phyloP scores from a whole-genome alignment of 1,140 invertebrate species.

The Zeugodacus cucurbitae region DNA sequence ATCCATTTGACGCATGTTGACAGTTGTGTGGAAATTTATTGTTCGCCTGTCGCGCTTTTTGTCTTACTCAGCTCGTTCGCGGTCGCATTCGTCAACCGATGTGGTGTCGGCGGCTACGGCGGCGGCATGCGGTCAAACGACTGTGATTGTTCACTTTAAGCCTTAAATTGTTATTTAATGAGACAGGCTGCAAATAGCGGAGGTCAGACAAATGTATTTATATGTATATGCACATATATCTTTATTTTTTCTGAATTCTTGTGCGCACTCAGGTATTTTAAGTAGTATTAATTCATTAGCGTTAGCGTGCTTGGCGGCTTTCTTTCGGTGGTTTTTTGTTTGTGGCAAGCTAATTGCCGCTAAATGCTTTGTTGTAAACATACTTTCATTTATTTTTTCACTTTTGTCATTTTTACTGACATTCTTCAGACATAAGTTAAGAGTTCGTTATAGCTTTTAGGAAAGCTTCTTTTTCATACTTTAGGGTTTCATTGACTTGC shows the following conservation, averaged over 20 bases:
- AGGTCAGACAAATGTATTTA: neutral
- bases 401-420: no score
- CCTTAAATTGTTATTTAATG: slow-evolving; percentile 25
- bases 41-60: neutral
- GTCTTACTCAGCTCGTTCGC: neutral
- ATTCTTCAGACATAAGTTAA: no score
- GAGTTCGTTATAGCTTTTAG: no score
- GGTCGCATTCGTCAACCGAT: neutral
- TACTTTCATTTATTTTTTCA: neutral
- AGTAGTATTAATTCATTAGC: neutral
- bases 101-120: no score
- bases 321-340: neutral
- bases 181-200: neutral
- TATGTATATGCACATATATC: neutral
- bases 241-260: neutral
- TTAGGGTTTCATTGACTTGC: no score
- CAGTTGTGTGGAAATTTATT: slow-evolving; percentile 8
- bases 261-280: neutral
- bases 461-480: no score
- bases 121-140: neutral
- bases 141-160: neutral
- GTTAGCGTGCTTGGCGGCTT: neutral
- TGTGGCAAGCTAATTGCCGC: neutral
- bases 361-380: no score
- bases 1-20: neutral